Evolutionary conservation across 1,140 invertebrate species (phyloP).

Genomic region (Aphis craccivora): DNA sequence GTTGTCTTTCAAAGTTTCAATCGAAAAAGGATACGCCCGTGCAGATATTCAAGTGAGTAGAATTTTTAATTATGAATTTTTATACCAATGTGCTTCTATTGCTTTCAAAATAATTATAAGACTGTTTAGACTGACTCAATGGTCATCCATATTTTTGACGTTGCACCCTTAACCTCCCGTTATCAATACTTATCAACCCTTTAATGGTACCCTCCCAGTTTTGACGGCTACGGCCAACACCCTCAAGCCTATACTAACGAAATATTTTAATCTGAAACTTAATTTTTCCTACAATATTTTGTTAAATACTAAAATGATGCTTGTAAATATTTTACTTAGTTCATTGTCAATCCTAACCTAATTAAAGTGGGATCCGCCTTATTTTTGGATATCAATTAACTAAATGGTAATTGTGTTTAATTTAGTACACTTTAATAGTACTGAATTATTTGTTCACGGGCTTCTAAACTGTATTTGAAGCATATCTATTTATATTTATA

Average conservation of each 20-base stretch:
- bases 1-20: slow-evolving; percentile 3
- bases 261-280: not conserved
- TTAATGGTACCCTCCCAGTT: slow-evolving; percentile 20
- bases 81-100: not conserved
- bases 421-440: not conserved
- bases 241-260: not conserved
- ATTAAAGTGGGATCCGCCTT: slow-evolving; percentile 46
- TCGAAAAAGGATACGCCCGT: slow-evolving; percentile 55
- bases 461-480: not conserved
- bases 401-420: slow-evolving; percentile 28
- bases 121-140: not conserved
- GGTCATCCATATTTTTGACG: not conserved
- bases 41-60: slow-evolving; percentile 14
- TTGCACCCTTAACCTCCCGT: not conserved
- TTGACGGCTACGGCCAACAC: slow-evolving; percentile 18
- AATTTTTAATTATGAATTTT: not conserved
- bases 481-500: not conserved
- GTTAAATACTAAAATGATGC: not conserved
- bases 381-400: slow-evolving; percentile 39
- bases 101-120: too few species aligned
- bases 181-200: slow-evolving; percentile 57
- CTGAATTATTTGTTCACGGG: not conserved
- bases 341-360: slow-evolving; percentile 31
- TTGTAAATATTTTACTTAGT: not conserved
- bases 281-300: not conserved